These are phyloP conservation scores for Trichoplusia ni DNA, from an alignment of 1,140 invertebrate species.

Conservation along the genomic window DNA sequence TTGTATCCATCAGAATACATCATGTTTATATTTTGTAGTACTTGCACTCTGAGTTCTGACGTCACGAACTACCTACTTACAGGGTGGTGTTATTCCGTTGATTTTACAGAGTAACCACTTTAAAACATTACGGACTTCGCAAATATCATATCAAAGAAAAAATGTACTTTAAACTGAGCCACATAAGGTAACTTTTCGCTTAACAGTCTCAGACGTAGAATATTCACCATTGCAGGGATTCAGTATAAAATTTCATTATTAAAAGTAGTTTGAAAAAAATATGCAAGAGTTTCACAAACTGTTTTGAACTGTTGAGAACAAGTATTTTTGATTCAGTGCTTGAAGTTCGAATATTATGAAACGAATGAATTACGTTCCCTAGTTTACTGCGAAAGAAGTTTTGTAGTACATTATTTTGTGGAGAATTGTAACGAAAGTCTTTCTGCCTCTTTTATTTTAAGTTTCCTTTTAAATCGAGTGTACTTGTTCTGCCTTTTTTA, in stretches of 20 bases:
- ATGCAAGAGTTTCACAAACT: not conserved
- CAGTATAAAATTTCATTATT: conserved; percentile 18
- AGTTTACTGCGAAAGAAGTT: no score
- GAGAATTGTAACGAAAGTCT: no score
- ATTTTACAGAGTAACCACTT: conserved; percentile 8
- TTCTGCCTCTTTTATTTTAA: no score
- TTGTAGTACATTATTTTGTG: no score
- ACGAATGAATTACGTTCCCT: not conserved
- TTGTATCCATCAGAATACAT: conserved; percentile 15
- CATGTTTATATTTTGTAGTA: conserved; percentile 21
- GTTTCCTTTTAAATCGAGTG: no score
- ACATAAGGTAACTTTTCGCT: not conserved
- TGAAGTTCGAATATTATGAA: not conserved
- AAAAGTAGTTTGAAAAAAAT: conserved; percentile 13
- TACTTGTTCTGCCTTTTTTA: no score
- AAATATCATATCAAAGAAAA: not conserved
- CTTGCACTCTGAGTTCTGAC: conserved; percentile 5
- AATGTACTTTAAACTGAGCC: not conserved
- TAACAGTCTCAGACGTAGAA: not conserved
- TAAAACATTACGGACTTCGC: not conserved
- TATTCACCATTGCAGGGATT: not conserved
- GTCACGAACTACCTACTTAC: conserved; percentile 11
- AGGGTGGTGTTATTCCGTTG: conserved; percentile 5
- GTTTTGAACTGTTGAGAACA: not conserved
- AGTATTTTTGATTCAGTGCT: not conserved